phyloP scores from a whole-genome alignment of 1,140 invertebrate genomes.

The Ceratina calcarata region DNA sequence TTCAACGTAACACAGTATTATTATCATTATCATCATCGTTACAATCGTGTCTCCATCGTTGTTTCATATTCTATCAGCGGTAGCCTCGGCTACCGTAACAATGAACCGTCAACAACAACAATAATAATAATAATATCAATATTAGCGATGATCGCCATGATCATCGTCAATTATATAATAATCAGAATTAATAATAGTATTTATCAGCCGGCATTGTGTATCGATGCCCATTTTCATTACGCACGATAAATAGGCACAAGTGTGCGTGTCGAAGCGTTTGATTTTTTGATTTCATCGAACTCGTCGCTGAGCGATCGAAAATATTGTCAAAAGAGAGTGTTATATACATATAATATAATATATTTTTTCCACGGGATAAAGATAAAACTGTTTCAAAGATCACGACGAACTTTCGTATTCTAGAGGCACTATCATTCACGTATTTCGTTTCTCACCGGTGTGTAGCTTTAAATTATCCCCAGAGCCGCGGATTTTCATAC shows the following conservation, averaged over 20 bases:
- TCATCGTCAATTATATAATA: constrained; percentile 6
- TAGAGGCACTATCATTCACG: constrained; percentile 62
- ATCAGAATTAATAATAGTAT: constrained; percentile 9
- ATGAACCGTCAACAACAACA: constrained; percentile 2
- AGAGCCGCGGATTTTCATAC: too few species aligned
- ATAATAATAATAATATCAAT: constrained; percentile 12
- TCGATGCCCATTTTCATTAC: constrained; percentile 37
- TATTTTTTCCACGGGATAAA: constrained; percentile 43
- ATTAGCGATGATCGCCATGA: background rate
- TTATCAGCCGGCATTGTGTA: constrained; percentile 43
- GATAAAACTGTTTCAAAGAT: constrained; percentile 52
- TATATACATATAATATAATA: too few species aligned
- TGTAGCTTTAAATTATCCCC: background rate
- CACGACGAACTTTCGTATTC: constrained; percentile 46
- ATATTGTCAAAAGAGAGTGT: constrained; percentile 55
- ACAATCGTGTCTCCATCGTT: background rate
- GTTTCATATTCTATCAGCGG: background rate
- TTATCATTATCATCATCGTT: constrained; percentile 48
- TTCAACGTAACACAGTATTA: constrained; percentile 56
- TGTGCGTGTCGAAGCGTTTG: constrained; percentile 42
- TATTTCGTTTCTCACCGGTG: constrained; percentile 5
- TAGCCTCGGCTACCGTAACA: background rate
- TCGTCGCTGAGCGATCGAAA: constrained; percentile 38
- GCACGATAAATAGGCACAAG: constrained; percentile 30
- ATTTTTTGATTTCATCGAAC: constrained; percentile 40